Percentiles rank a stretch among this genome's conserved stretches.
phyloP scores from a whole-genome alignment of 2,113 vertebrate species.

The Lycocorax pyrrhopterus region DNA sequence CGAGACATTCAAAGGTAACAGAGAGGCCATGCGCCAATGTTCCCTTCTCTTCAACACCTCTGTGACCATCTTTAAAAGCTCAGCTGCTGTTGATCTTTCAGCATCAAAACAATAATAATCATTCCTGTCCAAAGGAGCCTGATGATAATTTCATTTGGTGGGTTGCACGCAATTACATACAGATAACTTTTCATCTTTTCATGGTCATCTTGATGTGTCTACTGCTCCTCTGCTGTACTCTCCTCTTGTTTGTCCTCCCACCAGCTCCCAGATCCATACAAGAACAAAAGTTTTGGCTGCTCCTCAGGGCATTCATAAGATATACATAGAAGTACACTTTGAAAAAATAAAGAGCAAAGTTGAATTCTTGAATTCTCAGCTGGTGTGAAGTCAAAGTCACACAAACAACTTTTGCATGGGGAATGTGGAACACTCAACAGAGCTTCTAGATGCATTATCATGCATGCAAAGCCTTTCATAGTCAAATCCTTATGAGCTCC shows the following conservation, averaged over 20 bases:
- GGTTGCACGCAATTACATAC: rapidly evolving
- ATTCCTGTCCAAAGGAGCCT: not conserved
- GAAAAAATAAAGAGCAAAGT: not conserved
- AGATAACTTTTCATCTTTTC: not conserved
- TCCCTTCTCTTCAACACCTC: not conserved
- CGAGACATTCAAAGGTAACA: not conserved
- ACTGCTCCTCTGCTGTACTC: not conserved
- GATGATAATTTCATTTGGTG: not conserved
- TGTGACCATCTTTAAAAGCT: not conserved
- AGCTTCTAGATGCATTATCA: not conserved
- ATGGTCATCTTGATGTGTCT: rapidly evolving
- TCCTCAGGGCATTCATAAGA: not conserved
- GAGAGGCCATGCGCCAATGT: not conserved
- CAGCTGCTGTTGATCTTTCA: not conserved
- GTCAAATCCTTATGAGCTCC: not conserved
- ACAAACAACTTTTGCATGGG: not conserved
- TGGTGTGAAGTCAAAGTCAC: not conserved
- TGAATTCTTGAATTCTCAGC: not conserved
- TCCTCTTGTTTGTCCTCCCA: not conserved
- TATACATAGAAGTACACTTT: not conserved
- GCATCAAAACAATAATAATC: not conserved
- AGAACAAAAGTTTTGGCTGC: not conserved
- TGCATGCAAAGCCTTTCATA: not conserved
- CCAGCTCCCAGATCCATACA: not conserved
- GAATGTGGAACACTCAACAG: not conserved